Base-by-base conservation (phyloP, 2,888 invertebrate species). In the Hoplodrina ambigua region DNA sequence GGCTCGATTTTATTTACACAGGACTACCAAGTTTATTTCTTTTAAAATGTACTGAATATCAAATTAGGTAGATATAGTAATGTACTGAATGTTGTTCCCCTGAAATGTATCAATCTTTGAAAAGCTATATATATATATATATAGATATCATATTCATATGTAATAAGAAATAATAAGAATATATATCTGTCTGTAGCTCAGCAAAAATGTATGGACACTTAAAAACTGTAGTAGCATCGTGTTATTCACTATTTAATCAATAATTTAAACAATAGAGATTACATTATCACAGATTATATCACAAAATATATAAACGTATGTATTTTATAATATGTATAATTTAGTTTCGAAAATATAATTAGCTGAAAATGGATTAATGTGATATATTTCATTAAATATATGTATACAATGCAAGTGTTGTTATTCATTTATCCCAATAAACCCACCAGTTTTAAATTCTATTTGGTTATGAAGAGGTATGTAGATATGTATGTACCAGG, bases 391-490 rank as follows among this genome's bases (percentile, higher is more conserved):
- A 81, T 80, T 84, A 82, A 63, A 87, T 85, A 85, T 83, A 88
- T 88, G 80, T 87, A 86, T 88, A 88, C 86, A 89, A 78, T 83
- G 85, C 86, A 88, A 75, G 76, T 68, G 70, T 85, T 86, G 81
- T 88, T 81, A 77, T 85, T 86, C 61, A 69, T 85, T 83, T 55
- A 60, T 41, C 44, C 53, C 50, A 5, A 13, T 52, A 52, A 11
- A 33, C 33, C 33, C 6, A 6, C 7, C 33, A 33, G 33, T 33
- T 33, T 30, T 30, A 30, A n/a, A n/a, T n/a, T n/a, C n/a, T n/a
- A n/a, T n/a, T n/a, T n/a, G n/a, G n/a, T n/a, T n/a, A n/a, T n/a
- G n/a, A n/a, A n/a, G n/a, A n/a, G n/a, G n/a, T n/a, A n/a, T n/a
- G n/a, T n/a, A n/a, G n/a, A n/a, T n/a, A n/a, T n/a, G n/a, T 30